These are phyloP conservation scores for Meiosimyza platycephala DNA, from an alignment of 2,888 invertebrate species.

Conservation along the genomic window DNA sequence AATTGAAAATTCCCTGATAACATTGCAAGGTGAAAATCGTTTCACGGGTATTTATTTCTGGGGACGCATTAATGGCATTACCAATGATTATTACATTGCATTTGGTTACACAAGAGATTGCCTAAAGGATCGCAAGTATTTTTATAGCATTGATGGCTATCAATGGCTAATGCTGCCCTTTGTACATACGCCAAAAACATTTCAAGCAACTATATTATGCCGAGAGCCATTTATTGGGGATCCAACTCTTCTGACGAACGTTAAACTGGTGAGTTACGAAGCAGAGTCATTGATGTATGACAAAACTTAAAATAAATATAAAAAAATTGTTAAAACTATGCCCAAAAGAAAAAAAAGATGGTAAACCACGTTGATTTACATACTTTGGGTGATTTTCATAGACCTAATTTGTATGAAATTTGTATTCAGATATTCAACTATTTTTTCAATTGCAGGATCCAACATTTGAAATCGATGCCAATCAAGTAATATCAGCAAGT, in stretches of 20 bases:
- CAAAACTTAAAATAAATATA: no score
- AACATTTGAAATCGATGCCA: slow-evolving; percentile 67
- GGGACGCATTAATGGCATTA: slow-evolving; percentile 84
- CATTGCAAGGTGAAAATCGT: slow-evolving; percentile 87
- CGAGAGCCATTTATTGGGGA: slow-evolving; percentile 61
- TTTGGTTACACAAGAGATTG: slow-evolving; percentile 83
- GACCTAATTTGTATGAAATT: no score
- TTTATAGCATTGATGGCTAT: slow-evolving; percentile 80
- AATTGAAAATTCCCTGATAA: slow-evolving; percentile 80
- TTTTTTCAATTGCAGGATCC: slow-evolving; percentile 64
- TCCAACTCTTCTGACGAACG: slow-evolving; percentile 54
- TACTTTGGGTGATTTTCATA: no score
- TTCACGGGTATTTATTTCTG: slow-evolving; percentile 85
- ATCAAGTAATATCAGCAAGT: slow-evolving; percentile 65
- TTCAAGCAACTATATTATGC: slow-evolving; percentile 60
- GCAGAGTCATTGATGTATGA: not conserved
- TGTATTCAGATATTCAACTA: not conserved
- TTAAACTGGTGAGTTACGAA: slow-evolving; percentile 55
- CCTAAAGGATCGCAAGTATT: slow-evolving; percentile 77
- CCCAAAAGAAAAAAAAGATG: no score
- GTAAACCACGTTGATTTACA: not conserved
- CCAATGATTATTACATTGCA: slow-evolving; percentile 85
- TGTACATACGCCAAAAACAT: slow-evolving; percentile 63
- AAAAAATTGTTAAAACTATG: no score
- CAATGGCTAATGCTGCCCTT: slow-evolving; percentile 76